Evolutionary conservation across 2,113 vertebrate genomes (phyloP).

Genomic region (Myxocyprinus asiaticus): DNA sequence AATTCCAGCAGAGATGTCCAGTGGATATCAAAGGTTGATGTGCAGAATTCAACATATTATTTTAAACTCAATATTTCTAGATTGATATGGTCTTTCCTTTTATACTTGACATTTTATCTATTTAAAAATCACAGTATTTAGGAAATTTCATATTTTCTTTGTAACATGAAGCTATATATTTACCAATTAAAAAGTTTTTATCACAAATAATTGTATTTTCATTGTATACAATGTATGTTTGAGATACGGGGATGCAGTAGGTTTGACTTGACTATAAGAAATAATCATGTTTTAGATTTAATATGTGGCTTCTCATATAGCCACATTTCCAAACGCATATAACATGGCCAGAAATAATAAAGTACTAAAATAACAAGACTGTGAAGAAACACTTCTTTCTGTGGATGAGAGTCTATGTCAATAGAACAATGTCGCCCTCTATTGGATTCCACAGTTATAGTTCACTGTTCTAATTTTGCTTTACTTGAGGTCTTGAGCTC

Average conservation of each 20-base stretch:
- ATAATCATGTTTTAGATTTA: slow-evolving; percentile 58
- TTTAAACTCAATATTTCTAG: slow-evolving; percentile 52
- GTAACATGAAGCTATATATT: slow-evolving; percentile 83
- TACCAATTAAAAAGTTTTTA: slow-evolving; percentile 84
- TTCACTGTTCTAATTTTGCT: background rate
- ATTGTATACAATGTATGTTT: slow-evolving; percentile 71
- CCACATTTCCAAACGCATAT: slow-evolving; percentile 30
- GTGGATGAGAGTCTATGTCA: background rate
- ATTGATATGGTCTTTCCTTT: slow-evolving; percentile 82
- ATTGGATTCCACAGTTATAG: background rate
- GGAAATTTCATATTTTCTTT: slow-evolving; percentile 80
- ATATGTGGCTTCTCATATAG: slow-evolving; percentile 68
- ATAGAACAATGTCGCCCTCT: slow-evolving; percentile 40
- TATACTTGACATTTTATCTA: slow-evolving; percentile 82
- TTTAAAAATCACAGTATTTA: slow-evolving; percentile 92
- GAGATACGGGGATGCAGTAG: slow-evolving; percentile 67
- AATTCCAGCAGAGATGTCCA: slow-evolving; percentile 38
- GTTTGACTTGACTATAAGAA: slow-evolving; percentile 60
- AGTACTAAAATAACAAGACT: slow-evolving; percentile 33
- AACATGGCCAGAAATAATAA: slow-evolving; percentile 40
- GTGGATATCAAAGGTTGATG: background rate
- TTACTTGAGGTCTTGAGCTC: too few relatives aligned
- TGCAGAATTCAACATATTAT: slow-evolving; percentile 25
- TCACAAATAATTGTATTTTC: slow-evolving; percentile 70
- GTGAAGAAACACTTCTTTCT: slow-evolving; percentile 9